Base-by-base conservation (phyloP, 2,797 vertebrate species). In the Mergus octosetaceus region DNA sequence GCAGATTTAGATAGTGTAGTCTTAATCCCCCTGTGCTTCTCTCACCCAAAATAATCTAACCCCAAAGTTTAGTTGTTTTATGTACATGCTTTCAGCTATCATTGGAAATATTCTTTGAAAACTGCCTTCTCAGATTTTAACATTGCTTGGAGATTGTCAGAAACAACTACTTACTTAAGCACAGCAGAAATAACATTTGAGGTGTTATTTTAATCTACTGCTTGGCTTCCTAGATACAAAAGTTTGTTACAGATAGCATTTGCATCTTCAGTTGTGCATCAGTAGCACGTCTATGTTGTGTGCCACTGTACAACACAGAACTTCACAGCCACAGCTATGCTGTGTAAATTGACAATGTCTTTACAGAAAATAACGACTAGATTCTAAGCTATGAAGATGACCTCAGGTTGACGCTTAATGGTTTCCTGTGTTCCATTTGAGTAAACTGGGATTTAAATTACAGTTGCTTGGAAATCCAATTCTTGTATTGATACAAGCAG, bases 351-450 rank as follows among this genome's bases (percentile, higher is more conserved):
- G 54, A 41, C 54, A 78, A 4, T 39, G 36, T 77, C 71, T 73
- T 56, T 41, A 18, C 53, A 89, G 74, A 79, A 93, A 68, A 82
- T 73, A 86, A 65, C 43, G 64, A n/a, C 85, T 93, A 10, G 57
- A 36, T 68, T 87, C 36, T 4, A 56, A 82, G 16, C 68, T 79
- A 43, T 87, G 77, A 84, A 94, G 13, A 18, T 76, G 83, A 87
- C 90, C 84, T 95, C 80, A 87, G 75, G 74, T 56, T 95, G 87
- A 90, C 83, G 80, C 43, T 34, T 87, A 57, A 82, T 87, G 69
- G 41, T 92, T 45, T 91, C 62, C 75, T 74, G 68, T 82, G 36
- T 81, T 91, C 69, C 10, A 1, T 12, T 84, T 70, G 61, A 72
- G 49, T 86, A 53, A 91, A 82, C n/a, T 72, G 43, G 86, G 53